These are phyloP conservation scores for Cephalopterus ornatus DNA, from an alignment of 2,113 vertebrate genomes.

Conservation along the genomic window DNA sequence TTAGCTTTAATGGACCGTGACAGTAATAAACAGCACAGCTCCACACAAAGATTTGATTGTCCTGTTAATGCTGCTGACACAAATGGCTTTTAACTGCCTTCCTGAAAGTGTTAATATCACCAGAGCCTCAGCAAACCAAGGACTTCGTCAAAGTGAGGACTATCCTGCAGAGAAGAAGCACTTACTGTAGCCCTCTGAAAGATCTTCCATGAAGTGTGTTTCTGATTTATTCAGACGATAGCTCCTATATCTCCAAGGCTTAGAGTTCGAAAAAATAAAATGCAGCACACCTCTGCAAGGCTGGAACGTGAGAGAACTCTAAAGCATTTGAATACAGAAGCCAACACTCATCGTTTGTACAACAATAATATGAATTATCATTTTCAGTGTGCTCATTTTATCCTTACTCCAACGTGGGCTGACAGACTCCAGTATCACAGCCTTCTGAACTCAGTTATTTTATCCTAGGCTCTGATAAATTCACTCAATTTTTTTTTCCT, in stretches of 20 bases:
- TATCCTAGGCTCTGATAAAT: not conserved
- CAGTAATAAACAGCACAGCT: constrained; percentile 73
- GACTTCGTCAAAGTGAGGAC: constrained; percentile 11
- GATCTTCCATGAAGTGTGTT: not conserved
- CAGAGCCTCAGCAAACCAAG: not conserved
- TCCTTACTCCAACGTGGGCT: not conserved
- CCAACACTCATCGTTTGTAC: not conserved
- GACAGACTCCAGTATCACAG: not conserved
- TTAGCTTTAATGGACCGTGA: constrained; percentile 81
- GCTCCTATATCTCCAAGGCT: not conserved
- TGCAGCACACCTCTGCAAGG: not conserved
- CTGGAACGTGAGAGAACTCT: not conserved
- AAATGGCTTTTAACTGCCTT: constrained; percentile 57
- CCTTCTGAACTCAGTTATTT: not conserved
- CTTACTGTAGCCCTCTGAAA: not conserved
- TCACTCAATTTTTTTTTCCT: not conserved
- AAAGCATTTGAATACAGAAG: not conserved
- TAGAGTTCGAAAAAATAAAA: not conserved
- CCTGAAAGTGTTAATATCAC: constrained; percentile 36
- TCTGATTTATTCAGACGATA: constrained; percentile 4
- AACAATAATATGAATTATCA: not conserved
- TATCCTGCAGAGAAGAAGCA: not conserved
- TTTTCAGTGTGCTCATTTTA: not conserved
- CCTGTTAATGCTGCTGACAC: constrained; percentile 67
- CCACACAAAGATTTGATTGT: constrained; percentile 70